phyloP scores from a whole-genome alignment of 1,140 invertebrate genomes.

The Drosophila parabipectinata region DNA sequence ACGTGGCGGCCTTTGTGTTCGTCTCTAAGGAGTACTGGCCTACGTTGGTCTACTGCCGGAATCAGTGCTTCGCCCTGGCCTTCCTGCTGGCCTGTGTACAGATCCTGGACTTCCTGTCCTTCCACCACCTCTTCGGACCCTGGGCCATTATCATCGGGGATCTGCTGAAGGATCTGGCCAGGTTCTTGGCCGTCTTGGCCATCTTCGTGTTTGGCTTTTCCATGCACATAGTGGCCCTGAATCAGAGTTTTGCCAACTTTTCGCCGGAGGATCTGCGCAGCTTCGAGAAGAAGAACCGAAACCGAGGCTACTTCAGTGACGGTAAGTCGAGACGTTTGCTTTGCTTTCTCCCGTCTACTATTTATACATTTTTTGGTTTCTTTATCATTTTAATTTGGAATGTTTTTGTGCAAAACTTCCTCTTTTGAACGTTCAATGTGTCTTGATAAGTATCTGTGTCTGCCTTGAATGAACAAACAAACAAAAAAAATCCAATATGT shows the following conservation, averaged over 20 bases:
- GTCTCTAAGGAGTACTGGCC: conserved; percentile 90
- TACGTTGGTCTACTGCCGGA: conserved; percentile 94
- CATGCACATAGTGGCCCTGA: conserved; percentile 97
- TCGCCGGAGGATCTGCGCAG: conserved; percentile 85
- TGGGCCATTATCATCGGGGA: conserved; percentile 98
- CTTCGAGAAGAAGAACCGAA: conserved; percentile 84
- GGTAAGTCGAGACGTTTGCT: conserved; percentile 86
- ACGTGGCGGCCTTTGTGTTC: conserved; percentile 91
- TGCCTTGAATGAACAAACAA: conserved; percentile 71
- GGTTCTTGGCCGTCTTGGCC: conserved; percentile 97
- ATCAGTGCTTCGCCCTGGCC: conserved; percentile 97
- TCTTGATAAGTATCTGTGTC: conserved; percentile 83
- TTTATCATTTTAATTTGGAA: conserved; percentile 44
- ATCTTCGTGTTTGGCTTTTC: conserved; percentile 99
- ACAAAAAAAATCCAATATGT: conserved; percentile 32
- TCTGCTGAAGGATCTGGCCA: conserved; percentile 95
- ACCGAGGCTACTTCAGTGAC: conserved; percentile 87
- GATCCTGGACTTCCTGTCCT: conserved; percentile 97
- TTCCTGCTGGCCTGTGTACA: conserved; percentile 98
- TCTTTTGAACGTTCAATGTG: conserved; percentile 66
- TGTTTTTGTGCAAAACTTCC: conserved; percentile 67
- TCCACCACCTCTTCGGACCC: conserved; percentile 99
- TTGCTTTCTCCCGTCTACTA: conserved; percentile 59
- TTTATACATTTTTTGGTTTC: conserved; percentile 13
- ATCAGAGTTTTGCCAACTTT: conserved; percentile 93